Evolutionary conservation across 1,140 invertebrate species (phyloP).

Genomic region (Araneus ventricosus): DNA sequence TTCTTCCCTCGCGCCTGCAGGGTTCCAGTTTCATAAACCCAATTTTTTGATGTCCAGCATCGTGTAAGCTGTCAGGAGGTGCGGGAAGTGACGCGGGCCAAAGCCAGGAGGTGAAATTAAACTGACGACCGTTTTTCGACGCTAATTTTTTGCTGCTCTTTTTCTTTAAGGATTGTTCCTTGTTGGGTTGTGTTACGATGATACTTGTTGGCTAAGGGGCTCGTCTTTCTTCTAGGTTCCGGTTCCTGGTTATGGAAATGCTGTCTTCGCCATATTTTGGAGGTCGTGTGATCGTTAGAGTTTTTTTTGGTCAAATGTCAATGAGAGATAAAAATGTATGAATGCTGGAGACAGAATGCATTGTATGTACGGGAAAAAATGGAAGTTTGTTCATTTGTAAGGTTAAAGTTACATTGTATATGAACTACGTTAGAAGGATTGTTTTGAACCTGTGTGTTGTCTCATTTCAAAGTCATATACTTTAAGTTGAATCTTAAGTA

Average conservation of each 20-base stretch:
- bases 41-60: constrained; percentile 9
- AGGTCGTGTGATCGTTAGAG: no score
- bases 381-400: no score
- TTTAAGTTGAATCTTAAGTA: no score
- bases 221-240: constrained; percentile 7
- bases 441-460: no score
- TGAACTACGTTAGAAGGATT: no score
- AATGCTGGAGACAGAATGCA: no score
- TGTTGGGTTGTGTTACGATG: neutral
- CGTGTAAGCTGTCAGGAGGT: constrained; percentile 24
- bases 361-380: no score
- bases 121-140: constrained; percentile 23
- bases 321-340: no score
- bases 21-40: constrained; percentile 31
- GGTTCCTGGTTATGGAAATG: neutral
- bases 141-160: neutral
- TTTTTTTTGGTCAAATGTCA: no score
- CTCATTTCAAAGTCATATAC: no score
- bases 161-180: neutral
- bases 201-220: neutral
- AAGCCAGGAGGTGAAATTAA: neutral
- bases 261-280: no score
- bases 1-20: neutral
- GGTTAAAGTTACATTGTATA: no score
- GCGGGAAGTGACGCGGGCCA: neutral